Evolutionary conservation across 2,888 invertebrate genomes (phyloP).

Genomic region (Entomobrya proxima): DNA sequence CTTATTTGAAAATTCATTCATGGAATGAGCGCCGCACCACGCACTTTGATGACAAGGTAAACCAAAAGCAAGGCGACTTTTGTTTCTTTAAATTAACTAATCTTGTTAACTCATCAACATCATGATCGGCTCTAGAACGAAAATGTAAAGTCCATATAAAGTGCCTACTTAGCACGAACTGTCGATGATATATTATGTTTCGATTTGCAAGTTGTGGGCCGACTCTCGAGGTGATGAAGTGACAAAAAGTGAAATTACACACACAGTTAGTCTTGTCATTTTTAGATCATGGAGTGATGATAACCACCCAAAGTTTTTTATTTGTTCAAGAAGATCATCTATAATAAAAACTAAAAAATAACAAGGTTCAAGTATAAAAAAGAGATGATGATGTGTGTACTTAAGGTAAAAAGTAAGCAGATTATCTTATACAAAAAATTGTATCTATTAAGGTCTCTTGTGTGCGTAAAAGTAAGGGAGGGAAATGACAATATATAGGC

Average conservation of each 20-base stretch:
- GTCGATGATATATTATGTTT: background rate
- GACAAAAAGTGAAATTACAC: background rate
- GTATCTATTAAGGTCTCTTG: background rate
- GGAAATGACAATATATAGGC: too few species aligned
- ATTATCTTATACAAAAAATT: background rate
- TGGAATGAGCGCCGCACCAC: background rate
- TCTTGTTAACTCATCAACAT: conserved; percentile 1
- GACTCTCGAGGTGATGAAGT: background rate
- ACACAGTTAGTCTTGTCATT: background rate
- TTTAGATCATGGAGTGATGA: background rate
- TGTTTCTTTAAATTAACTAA: background rate
- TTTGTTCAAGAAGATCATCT: conserved; percentile 6
- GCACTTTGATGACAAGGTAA: background rate
- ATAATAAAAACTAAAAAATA: background rate
- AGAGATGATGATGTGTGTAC: background rate
- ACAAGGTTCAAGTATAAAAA: conserved; percentile 12
- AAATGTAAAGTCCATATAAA: background rate
- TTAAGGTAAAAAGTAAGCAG: background rate
- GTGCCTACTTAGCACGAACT: background rate
- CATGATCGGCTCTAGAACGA: background rate
- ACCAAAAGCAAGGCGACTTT: background rate
- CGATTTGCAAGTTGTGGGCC: background rate
- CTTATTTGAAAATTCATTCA: conserved; percentile 23
- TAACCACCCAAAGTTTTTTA: conserved; percentile 30
- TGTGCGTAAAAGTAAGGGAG: background rate